Conservation (phyloP, 2,113 vertebrate genomes). For the Theropithecus gelada region DNA sequence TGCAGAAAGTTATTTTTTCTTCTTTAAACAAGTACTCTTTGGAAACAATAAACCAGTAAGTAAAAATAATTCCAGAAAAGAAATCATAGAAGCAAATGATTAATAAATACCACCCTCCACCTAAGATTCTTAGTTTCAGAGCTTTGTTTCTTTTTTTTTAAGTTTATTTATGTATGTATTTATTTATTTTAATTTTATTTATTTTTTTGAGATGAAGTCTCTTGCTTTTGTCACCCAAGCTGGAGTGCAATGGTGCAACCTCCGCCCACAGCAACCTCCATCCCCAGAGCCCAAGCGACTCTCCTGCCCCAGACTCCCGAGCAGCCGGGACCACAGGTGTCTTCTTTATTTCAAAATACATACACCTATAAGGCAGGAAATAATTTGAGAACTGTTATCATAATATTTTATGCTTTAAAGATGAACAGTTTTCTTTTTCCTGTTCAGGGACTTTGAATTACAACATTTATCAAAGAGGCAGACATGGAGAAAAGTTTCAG, state of each 20-base stretch:
- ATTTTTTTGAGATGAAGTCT: too few species aligned
- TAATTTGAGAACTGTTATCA: conserved; percentile 6
- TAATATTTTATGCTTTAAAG: conserved; percentile 33
- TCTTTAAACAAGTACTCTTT: conserved; percentile 12
- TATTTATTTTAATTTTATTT: too few species aligned
- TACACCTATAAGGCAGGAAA: neutral
- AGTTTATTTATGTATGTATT: too few species aligned
- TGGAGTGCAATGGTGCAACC: too few species aligned
- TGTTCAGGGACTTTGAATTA: neutral
- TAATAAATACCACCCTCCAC: neutral
- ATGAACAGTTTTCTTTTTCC: conserved; percentile 32
- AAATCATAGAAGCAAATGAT: conserved; percentile 32
- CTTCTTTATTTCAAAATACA: neutral
- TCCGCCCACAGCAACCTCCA: too few species aligned
- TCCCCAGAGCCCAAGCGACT: too few species aligned
- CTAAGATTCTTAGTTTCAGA: conserved; percentile 16
- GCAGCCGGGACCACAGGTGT: neutral
- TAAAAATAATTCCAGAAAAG: conserved; percentile 26
- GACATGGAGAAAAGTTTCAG: conserved; percentile 31
- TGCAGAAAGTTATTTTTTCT: neutral
- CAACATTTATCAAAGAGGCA: conserved; percentile 26
- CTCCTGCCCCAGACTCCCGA: too few species aligned
- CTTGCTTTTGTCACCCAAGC: too few species aligned
- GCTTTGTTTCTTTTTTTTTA: neutral
- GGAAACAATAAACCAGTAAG: conserved; percentile 28